Evolutionary conservation across 2,888 invertebrate genomes (phyloP).

Genomic region (Lochmaea capreae): DNA sequence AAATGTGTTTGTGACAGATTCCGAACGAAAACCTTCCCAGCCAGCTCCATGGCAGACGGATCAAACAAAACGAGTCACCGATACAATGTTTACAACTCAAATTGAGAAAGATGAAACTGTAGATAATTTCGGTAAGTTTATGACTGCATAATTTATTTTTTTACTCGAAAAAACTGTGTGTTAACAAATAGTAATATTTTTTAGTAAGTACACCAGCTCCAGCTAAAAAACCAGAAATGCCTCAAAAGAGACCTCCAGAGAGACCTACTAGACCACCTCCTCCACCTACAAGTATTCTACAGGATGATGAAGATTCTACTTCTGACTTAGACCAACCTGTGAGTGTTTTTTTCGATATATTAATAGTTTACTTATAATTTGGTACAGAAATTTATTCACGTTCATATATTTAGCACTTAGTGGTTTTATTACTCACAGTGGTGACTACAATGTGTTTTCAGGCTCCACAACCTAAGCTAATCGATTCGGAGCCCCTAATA

Average conservation of each 20-base stretch:
- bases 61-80: conserved; percentile 69
- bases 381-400: too few species aligned
- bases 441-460: conserved; percentile 2
- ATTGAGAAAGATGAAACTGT: conserved; percentile 86
- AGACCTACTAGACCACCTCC: conserved; percentile 58
- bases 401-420: too few species aligned
- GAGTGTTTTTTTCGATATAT: conserved; percentile 28
- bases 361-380: background rate
- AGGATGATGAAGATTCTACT: conserved; percentile 54
- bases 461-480: conserved; percentile 15
- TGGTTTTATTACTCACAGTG: too few species aligned
- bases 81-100: conserved; percentile 79
- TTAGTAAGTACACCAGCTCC: conserved; percentile 57
- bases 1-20: conserved; percentile 78
- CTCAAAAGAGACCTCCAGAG: conserved; percentile 61
- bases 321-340: conserved; percentile 54
- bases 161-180: too few species aligned
- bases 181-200: conserved; percentile 16
- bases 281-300: conserved; percentile 46
- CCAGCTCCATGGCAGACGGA: conserved; percentile 83
- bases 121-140: conserved; percentile 80
- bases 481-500: conserved; percentile 46
- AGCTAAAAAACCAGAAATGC: conserved; percentile 61
- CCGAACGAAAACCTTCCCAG: conserved; percentile 75
- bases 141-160: background rate